Conservation (phyloP, 2,888 invertebrate species). For the Hyles lineata region DNA sequence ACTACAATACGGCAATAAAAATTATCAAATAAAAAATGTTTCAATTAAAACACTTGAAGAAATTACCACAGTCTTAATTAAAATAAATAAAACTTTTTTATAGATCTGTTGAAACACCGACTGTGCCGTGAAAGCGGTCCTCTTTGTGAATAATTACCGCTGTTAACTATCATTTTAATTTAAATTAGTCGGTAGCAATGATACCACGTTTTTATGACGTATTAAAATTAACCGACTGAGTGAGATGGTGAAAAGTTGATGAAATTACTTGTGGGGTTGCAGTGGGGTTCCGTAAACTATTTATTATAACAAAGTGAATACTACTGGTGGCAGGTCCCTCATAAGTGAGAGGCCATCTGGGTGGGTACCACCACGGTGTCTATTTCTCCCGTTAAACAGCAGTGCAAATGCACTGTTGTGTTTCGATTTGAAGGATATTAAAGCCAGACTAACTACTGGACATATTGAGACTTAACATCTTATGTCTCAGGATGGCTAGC, state of each 20-base stretch:
- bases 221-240: conserved; percentile 29
- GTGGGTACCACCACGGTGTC: too few species aligned
- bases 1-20: conserved; percentile 5
- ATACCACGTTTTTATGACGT: conserved; percentile 16
- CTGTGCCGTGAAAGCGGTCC: conserved; percentile 24
- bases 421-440: too few species aligned
- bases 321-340: too few species aligned
- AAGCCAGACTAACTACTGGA: too few species aligned
- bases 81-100: conserved; percentile 23
- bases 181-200: conserved; percentile 20
- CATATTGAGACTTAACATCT: too few species aligned
- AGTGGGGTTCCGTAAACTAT: not conserved
- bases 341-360: too few species aligned
- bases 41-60: conserved; percentile 14
- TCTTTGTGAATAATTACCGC: conserved; percentile 26
- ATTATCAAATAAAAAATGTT: not conserved
- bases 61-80: conserved; percentile 20
- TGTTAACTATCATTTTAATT: conserved; percentile 28
- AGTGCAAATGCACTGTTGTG: too few species aligned
- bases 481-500: too few species aligned
- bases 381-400: too few species aligned
- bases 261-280: not conserved
- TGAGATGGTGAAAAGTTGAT: not conserved
- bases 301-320: too few species aligned
- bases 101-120: conserved; percentile 5